A percentile compares a stretch with the other conserved stretches of the same genome.
Evolutionary conservation across 1,140 invertebrate species (phyloP).

Genomic region (Yoshiicerus persimilis): DNA sequence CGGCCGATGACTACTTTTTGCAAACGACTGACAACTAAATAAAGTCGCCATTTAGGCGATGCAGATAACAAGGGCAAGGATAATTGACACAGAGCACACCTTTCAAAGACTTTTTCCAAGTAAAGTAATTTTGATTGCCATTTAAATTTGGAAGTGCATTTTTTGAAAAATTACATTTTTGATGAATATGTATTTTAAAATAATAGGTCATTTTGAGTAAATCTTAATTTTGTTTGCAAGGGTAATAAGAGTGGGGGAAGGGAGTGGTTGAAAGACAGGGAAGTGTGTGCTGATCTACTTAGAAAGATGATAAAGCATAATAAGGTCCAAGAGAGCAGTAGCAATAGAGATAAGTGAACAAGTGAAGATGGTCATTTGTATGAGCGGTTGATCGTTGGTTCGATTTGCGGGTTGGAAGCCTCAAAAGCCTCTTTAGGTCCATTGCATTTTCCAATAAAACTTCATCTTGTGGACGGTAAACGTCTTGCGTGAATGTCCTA

Average conservation of each 20-base stretch:
- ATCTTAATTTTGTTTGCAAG: not conserved
- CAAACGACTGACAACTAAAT: no score
- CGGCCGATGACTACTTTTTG: no score
- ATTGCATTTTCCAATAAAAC: conserved; percentile 50
- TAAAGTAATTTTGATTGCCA: no score
- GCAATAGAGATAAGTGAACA: conserved; percentile 11
- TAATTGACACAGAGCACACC: no score
- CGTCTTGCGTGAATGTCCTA: conserved; percentile 43
- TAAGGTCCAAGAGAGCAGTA: not conserved
- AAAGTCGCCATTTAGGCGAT: no score
- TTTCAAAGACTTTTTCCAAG: no score
- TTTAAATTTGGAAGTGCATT: no score
- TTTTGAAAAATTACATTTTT: not conserved
- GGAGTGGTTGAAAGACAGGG: not conserved
- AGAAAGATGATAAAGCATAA: not conserved
- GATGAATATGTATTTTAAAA: not conserved
- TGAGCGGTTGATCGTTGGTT: conserved; percentile 46
- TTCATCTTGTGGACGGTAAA: conserved; percentile 47
- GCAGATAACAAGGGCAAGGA: no score
- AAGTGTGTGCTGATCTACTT: not conserved
- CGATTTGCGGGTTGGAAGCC: conserved; percentile 40
- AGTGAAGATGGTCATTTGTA: conserved; percentile 45
- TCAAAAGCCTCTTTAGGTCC: conserved; percentile 44
- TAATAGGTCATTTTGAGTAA: not conserved
- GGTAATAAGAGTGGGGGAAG: not conserved